These are phyloP conservation scores for Sphaeramia orbicularis DNA, from an alignment of 2,797 vertebrate genomes.

Conservation along the genomic window DNA sequence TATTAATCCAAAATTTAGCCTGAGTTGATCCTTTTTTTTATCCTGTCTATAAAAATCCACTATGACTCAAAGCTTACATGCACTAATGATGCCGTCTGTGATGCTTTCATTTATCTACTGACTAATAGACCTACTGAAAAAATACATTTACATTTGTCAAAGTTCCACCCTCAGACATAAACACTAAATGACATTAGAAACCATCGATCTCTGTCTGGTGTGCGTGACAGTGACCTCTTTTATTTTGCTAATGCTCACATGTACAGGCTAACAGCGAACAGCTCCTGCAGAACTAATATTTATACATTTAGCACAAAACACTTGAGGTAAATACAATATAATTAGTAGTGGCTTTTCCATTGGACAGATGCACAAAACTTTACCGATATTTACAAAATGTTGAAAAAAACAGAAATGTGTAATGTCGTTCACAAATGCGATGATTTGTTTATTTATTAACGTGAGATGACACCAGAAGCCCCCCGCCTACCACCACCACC, in stretches of 20 bases:
- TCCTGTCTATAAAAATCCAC: slow-evolving; percentile 3
- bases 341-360: too few relatives aligned
- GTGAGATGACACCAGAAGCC: too few relatives aligned
- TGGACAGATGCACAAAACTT: too few relatives aligned
- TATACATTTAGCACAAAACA: too few relatives aligned
- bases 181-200: slow-evolving; percentile 50
- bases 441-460: too few relatives aligned
- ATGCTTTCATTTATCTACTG: slow-evolving; percentile 6
- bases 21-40: too few relatives aligned
- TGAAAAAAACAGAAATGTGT: too few relatives aligned
- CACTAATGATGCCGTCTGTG: slow-evolving; percentile 2
- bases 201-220: slow-evolving; percentile 48
- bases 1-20: slow-evolving; percentile 3
- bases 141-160: slow-evolving; percentile 22
- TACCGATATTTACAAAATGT: too few relatives aligned
- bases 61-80: not conserved
- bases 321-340: too few relatives aligned
- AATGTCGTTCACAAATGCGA: too few relatives aligned
- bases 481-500: too few relatives aligned
- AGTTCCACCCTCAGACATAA: slow-evolving; percentile 36
- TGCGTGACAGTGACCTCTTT: slow-evolving; percentile 40
- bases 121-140: slow-evolving; percentile 32
- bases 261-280: slow-evolving; percentile 21
- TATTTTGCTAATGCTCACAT: slow-evolving; percentile 41
- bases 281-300: not conserved